A percentile compares a stretch with the other conserved stretches of the same genome.
phyloP scores from a whole-genome alignment of 2,113 vertebrate genomes.

The Ctenomys sociabilis region DNA sequence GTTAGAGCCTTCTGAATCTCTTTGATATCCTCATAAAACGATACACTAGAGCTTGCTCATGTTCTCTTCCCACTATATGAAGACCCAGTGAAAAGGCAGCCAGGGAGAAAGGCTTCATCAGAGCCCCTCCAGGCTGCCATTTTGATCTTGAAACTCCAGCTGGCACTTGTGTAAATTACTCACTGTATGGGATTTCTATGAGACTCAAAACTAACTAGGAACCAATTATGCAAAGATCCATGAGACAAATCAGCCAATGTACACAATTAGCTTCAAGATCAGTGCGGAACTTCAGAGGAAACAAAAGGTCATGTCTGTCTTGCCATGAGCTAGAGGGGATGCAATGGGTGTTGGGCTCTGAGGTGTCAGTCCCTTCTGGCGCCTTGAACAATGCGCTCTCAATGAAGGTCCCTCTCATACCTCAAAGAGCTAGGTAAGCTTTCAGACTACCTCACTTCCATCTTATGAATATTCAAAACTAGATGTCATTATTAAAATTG shows the following conservation, averaged over 20 bases:
- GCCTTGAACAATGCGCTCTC: not conserved
- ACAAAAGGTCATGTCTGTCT: not conserved
- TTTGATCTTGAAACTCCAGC: not conserved
- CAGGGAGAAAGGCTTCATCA: not conserved
- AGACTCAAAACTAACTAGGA: not conserved
- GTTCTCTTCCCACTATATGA: not conserved
- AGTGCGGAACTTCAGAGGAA: not conserved
- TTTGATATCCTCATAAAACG: not conserved
- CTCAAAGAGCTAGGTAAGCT: not conserved
- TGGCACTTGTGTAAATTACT: no score
- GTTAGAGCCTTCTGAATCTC: accelerated
- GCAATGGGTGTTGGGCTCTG: accelerated
- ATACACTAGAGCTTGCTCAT: not conserved
- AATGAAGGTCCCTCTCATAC: not conserved
- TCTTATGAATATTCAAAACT: not conserved
- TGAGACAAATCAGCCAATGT: not conserved
- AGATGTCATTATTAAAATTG: not conserved
- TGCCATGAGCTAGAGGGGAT: not conserved
- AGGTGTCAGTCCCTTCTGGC: not conserved
- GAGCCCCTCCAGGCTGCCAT: not conserved
- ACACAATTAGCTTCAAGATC: not conserved
- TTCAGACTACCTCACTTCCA: not conserved
- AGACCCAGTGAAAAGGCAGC: not conserved
- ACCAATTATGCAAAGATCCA: not conserved
- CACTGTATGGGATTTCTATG: not conserved